Base-by-base conservation (phyloP, 1,140 invertebrate species). In the Macrobrachium rosenbergii region DNA sequence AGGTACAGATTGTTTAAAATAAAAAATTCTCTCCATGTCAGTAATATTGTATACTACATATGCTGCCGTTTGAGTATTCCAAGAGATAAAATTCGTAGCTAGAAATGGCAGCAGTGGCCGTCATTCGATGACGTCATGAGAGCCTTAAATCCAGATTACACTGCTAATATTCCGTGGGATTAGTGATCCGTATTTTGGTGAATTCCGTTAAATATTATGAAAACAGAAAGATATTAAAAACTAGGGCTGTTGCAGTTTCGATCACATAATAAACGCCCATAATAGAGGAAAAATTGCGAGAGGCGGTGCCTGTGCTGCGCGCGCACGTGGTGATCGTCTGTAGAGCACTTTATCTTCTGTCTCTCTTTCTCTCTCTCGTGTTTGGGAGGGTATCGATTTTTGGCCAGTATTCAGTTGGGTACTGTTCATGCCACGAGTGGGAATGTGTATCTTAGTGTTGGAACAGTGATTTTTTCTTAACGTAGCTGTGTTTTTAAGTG, bases 321-420 rank as follows among this genome's bases (percentile, higher is more conserved):
- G 58, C 52, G 21, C n/a, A 28, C 62, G 73, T 28, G 37, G 52
- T 19, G 21, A 45, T 52, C 16, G 52, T 45, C 21, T 8, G 58
- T 63, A 77, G 77, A 52, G 77, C 84, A 76, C 84, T 63, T 59
- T 17, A 43, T 6, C n/a, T 19, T 28, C 21, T 60, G 45, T 60
- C 43, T 23, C 23, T 67, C 45, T 45, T 60, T 62, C 52, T 81
- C 77, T 80, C 84, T 80, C 84, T 87, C 84, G 78, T 87, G 84
- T 87, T 81, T 81, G 78, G 64, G 63, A 76, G 78, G 81, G 84
- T 87, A 87, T 87, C 84, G 84, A 87, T 87, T 87, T 87, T 87
- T 81, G 78, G 64, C 84, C 84, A 87, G 84, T 87, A 78, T 87
- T 87, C 84, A 87, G 77, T 87, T 87, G 84, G 84, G 81, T 87